A percentile compares a stretch with the other conserved stretches of the same genome.
Evolutionary conservation across 1,140 invertebrate genomes (phyloP).

Genomic region (Pteromalus puparum): DNA sequence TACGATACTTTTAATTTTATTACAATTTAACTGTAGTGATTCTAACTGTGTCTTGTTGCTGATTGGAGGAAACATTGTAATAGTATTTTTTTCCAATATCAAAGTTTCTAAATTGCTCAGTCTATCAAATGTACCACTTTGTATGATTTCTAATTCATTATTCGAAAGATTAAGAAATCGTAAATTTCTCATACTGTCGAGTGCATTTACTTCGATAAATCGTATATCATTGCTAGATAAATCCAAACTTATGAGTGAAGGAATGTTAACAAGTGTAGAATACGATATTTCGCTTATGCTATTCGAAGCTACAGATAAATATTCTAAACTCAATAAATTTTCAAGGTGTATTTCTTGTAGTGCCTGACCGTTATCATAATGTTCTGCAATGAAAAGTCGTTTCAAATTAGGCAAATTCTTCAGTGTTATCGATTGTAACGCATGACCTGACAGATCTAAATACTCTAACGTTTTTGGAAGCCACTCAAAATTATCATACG

Average conservation of each 20-base stretch:
- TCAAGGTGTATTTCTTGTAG: neutral
- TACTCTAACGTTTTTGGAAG: slow-evolving; percentile 4
- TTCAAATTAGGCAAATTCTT: too few relatives aligned
- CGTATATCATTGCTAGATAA: slow-evolving; percentile 6
- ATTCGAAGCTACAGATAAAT: slow-evolving; percentile 9
- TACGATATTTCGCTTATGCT: neutral
- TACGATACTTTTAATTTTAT: slow-evolving; percentile 20
- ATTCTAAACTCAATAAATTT: neutral
- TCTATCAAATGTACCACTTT: neutral
- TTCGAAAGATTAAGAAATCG: slow-evolving; percentile 61
- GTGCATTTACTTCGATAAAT: slow-evolving; percentile 46
- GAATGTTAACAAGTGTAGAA: neutral
- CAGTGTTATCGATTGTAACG: too few relatives aligned
- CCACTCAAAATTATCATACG: neutral
- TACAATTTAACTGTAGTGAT: slow-evolving; percentile 39
- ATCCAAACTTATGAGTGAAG: neutral
- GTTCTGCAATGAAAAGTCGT: too few relatives aligned
- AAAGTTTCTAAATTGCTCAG: neutral
- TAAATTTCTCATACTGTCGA: slow-evolving; percentile 60
- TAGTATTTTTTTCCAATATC: slow-evolving; percentile 40
- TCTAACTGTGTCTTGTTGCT: neutral
- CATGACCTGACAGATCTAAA: slow-evolving; percentile 32
- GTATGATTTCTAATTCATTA: slow-evolving; percentile 53
- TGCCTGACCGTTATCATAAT: too few relatives aligned
- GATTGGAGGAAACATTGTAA: neutral